These are phyloP conservation scores for Drymodes brunneopygia DNA, from an alignment of 2,113 vertebrate genomes.

Conservation along the genomic window DNA sequence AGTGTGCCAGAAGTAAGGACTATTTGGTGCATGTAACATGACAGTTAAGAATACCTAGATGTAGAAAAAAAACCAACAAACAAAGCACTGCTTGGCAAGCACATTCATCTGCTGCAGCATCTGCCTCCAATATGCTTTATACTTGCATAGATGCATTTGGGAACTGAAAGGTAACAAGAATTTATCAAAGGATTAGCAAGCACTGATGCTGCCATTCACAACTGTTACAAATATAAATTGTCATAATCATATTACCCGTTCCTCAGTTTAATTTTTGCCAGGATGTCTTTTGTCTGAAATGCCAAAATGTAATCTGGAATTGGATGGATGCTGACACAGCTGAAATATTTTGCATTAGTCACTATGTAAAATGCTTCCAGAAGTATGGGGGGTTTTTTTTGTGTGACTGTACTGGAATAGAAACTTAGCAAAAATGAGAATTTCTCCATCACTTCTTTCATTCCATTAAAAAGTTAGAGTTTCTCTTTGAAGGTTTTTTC, in stretches of 20 bases:
- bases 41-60: background rate
- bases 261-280: slow-evolving; percentile 12
- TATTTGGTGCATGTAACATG: background rate
- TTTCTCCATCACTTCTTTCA: background rate
- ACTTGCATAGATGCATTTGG: background rate
- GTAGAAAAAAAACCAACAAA: background rate
- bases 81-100: background rate
- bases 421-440: background rate
- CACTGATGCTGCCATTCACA: background rate
- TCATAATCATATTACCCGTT: background rate
- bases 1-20: background rate
- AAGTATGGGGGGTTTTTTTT: background rate
- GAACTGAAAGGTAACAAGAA: slow-evolving; percentile 45
- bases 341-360: slow-evolving; percentile 17
- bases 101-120: background rate
- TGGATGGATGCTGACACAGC: slow-evolving; percentile 6
- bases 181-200: slow-evolving; percentile 54
- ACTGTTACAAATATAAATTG: background rate
- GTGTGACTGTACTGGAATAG: background rate
- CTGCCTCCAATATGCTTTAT: slow-evolving; percentile 33
- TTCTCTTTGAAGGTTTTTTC: background rate
- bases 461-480: background rate
- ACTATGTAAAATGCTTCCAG: background rate
- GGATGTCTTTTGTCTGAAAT: slow-evolving; percentile 23
- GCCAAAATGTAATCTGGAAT: background rate